These are phyloP conservation scores for Rachycentron canadum DNA, from an alignment of 2,797 vertebrate genomes.

Conservation along the genomic window DNA sequence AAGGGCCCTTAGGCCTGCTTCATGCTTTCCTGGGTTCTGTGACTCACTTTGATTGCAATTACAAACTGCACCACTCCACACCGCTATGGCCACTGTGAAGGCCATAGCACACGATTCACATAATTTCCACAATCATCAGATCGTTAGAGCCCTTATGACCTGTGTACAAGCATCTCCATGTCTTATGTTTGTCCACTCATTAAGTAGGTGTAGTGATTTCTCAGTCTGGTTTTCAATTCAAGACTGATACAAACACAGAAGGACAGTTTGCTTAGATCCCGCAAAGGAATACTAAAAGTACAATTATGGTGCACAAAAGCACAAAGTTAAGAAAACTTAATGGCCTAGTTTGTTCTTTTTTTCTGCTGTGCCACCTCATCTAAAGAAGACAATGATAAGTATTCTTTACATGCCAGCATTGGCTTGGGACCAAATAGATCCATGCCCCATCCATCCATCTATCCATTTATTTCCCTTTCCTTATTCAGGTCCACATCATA, in stretches of 20 bases:
- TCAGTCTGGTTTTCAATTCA: constrained; percentile 21
- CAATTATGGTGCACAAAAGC: constrained; percentile 32
- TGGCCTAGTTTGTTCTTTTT: constrained; percentile 25
- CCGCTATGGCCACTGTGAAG: not conserved
- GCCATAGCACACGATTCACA: not conserved
- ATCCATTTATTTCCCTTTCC: constrained; percentile 13
- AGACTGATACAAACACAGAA: constrained; percentile 25
- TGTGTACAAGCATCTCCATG: constrained; percentile 4
- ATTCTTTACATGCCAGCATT: constrained; percentile 46
- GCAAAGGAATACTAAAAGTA: constrained; percentile 24
- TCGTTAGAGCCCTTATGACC: not conserved
- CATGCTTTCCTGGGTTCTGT: not conserved
- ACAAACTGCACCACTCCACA: not conserved
- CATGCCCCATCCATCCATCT: constrained; percentile 18
- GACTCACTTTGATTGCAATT: constrained; percentile 1
- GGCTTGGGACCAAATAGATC: constrained; percentile 45
- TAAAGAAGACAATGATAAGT: constrained; percentile 33
- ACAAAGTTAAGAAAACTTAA: constrained; percentile 46
- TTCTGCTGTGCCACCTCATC: constrained; percentile 16
- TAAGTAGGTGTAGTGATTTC: constrained; percentile 7
- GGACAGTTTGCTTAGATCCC: constrained; percentile 1
- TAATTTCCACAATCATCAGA: constrained; percentile 25
- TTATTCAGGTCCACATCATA: constrained; percentile 26
- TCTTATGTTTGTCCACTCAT: constrained; percentile 15
- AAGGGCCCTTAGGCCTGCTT: not conserved